These are phyloP conservation scores for Pararge aegeria DNA, from an alignment of 1,140 invertebrate genomes.

Conservation along the genomic window DNA sequence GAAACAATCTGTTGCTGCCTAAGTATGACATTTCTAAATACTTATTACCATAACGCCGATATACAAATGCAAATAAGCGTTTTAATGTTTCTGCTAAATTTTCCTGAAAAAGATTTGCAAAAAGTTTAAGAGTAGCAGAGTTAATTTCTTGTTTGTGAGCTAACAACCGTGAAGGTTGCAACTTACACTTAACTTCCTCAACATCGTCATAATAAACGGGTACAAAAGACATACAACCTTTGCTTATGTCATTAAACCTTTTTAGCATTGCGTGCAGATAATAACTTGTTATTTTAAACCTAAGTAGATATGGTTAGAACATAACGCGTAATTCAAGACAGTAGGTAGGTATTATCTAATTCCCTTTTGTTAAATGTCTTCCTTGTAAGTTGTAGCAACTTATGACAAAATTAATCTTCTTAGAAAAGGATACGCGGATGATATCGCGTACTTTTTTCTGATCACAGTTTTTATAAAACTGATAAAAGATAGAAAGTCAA, in stretches of 20 bases:
- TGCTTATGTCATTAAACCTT: slow-evolving; percentile 12
- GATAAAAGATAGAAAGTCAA: too few relatives aligned
- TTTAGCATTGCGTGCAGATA: slow-evolving; percentile 18
- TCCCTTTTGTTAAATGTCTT: too few relatives aligned
- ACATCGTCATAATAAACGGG: slow-evolving; percentile 5
- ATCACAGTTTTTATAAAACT: too few relatives aligned
- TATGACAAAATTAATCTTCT: too few relatives aligned
- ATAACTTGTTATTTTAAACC: slow-evolving; percentile 25
- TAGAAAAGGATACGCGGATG: too few relatives aligned
- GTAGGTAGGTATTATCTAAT: too few relatives aligned
- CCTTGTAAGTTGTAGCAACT: too few relatives aligned
- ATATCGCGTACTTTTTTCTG: too few relatives aligned
- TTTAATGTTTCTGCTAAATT: slow-evolving; percentile 6
- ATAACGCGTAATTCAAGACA: too few relatives aligned
- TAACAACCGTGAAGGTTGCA: slow-evolving; percentile 21
- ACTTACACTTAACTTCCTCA: slow-evolving; percentile 10
- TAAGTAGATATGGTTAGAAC: slow-evolving; percentile 5
- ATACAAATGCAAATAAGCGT: slow-evolving; percentile 9
- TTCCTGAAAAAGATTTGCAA: slow-evolving; percentile 8
- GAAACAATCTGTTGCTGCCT: too few relatives aligned
- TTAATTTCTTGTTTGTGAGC: slow-evolving; percentile 17
- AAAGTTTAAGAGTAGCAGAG: slow-evolving; percentile 1
- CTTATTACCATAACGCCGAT: slow-evolving; percentile 2
- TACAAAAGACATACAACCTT: slow-evolving; percentile 2
- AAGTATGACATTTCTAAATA: not conserved